These are phyloP conservation scores for Dryomyza anilis DNA, from an alignment of 2,888 invertebrate species.

Conservation along the genomic window DNA sequence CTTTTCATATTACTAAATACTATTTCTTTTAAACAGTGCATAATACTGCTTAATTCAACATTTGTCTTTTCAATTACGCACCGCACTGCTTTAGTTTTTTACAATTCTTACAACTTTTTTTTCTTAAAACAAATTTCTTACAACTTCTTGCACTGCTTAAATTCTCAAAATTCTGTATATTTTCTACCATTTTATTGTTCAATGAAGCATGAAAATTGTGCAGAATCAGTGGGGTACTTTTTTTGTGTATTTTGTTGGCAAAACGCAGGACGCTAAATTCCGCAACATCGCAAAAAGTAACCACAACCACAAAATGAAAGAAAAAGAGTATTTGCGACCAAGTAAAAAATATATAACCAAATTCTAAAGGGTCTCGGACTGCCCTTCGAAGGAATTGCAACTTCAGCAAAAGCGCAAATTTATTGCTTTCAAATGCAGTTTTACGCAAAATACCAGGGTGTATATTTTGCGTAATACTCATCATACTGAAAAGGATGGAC, in stretches of 20 bases:
- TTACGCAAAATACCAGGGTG: slow-evolving; percentile 3
- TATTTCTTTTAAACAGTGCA: too few relatives aligned
- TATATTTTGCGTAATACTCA: not conserved
- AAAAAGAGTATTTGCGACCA: too few relatives aligned
- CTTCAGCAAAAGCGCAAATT: slow-evolving; percentile 5
- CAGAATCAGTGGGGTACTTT: too few relatives aligned
- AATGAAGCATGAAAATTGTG: not conserved
- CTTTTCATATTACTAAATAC: too few relatives aligned
- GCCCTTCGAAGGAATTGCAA: too few relatives aligned
- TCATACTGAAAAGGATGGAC: not conserved
- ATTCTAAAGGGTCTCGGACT: too few relatives aligned
- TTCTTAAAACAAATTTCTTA: too few relatives aligned
- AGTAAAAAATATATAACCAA: too few relatives aligned
- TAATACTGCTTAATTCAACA: too few relatives aligned
- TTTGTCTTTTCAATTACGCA: too few relatives aligned
- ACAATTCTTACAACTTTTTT: not conserved
- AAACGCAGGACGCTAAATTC: not conserved
- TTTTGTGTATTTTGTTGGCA: not conserved
- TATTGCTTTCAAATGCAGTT: slow-evolving; percentile 1
- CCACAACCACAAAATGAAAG: not conserved
- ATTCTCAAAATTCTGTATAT: too few relatives aligned
- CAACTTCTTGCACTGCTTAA: too few relatives aligned
- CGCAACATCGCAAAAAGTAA: not conserved
- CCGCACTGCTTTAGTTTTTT: not conserved
- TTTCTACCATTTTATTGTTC: not conserved